phyloP scores from a whole-genome alignment of 2,113 vertebrate species.

The Podarcis cretensis region DNA sequence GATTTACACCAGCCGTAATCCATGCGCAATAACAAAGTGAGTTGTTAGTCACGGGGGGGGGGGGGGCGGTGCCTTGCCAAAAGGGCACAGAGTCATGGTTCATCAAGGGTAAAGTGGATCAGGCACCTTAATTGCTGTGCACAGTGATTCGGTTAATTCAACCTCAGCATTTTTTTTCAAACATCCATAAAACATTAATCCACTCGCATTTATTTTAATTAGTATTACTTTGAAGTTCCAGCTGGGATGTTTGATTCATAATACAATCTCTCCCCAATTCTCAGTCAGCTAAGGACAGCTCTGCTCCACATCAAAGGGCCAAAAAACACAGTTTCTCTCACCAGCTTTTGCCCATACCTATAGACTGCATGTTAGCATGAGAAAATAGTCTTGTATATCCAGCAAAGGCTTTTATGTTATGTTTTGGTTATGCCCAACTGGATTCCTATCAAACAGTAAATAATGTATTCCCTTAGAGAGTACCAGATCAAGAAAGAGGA shows the following conservation, averaged over 20 bases:
- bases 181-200: slow-evolving; percentile 9
- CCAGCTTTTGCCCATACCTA: not conserved
- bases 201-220: not conserved
- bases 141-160: slow-evolving; percentile 8
- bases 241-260: not conserved
- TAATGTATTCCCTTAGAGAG: not conserved
- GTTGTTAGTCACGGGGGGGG: not conserved
- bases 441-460: not conserved
- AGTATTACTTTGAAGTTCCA: slow-evolving; percentile 9
- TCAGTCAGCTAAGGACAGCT: slow-evolving; percentile 12
- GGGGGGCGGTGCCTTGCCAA: not conserved
- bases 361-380: not conserved
- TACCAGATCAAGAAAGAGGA: not conserved
- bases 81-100: not conserved
- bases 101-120: not conserved
- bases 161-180: not conserved
- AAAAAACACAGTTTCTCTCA: slow-evolving; percentile 8
- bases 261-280: not conserved
- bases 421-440: not conserved
- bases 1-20: not conserved
- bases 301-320: fast-evolving
- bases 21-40: not conserved
- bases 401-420: not conserved
- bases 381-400: not conserved
- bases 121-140: slow-evolving; percentile 1